These are phyloP conservation scores for Endotricha flammealis DNA, from an alignment of 2,888 invertebrate species.

Conservation along the genomic window DNA sequence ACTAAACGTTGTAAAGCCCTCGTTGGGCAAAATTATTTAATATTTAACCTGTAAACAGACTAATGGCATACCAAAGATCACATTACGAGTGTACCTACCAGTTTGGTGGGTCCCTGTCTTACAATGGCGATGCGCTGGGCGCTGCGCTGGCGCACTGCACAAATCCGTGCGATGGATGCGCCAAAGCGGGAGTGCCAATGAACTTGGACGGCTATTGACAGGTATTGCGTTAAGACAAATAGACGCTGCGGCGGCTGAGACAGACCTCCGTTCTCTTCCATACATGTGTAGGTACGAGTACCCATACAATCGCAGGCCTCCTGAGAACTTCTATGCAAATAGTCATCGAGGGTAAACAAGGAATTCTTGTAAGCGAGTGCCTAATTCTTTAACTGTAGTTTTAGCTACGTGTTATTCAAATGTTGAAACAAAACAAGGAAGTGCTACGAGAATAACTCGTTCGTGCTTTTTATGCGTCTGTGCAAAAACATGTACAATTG, in stretches of 20 bases:
- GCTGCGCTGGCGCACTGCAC: constrained; percentile 57
- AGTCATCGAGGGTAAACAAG: constrained; percentile 63
- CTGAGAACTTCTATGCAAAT: constrained; percentile 71
- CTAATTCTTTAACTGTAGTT: constrained; percentile 48
- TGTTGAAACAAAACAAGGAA: constrained; percentile 21
- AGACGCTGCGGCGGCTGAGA: constrained; percentile 67
- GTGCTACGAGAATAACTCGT: constrained; percentile 12
- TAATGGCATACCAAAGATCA: constrained; percentile 67
- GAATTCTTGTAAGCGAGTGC: constrained; percentile 60
- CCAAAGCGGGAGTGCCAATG: constrained; percentile 74
- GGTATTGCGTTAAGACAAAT: constrained; percentile 77
- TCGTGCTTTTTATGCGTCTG: constrained; percentile 4
- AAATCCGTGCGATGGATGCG: constrained; percentile 70
- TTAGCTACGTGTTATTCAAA: constrained; percentile 30
- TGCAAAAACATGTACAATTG: constrained; percentile 1
- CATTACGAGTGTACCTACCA: constrained; percentile 60
- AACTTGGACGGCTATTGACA: constrained; percentile 75
- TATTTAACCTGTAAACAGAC: constrained; percentile 69
- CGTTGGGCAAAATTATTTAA: constrained; percentile 58
- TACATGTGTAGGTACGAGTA: constrained; percentile 37
- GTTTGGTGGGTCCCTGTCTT: constrained; percentile 58
- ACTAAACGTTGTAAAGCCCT: constrained; percentile 42
- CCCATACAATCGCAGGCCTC: constrained; percentile 56
- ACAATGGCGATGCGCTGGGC: constrained; percentile 50
- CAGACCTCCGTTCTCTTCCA: constrained; percentile 71